A percentile compares a stretch with the other conserved stretches of the same genome.
Evolutionary conservation across 2,797 vertebrate genomes (phyloP).

Genomic region (Artibeus lituratus): DNA sequence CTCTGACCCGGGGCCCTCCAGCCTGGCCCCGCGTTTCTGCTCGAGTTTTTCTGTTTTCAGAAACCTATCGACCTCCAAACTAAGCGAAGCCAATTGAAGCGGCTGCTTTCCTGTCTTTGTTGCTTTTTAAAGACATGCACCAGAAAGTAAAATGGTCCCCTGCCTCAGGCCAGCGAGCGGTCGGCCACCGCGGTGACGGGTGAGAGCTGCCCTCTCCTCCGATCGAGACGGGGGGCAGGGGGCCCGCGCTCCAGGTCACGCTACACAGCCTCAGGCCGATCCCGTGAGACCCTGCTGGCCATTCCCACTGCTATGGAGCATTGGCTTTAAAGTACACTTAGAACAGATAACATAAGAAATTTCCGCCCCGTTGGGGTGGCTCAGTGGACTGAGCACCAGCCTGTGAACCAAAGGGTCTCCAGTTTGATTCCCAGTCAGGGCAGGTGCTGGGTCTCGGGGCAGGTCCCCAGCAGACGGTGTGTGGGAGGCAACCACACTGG

Average conservation of each 20-base stretch:
- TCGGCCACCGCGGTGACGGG: fast-evolving
- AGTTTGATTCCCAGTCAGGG: too few relatives aligned
- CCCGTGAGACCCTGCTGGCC: fast-evolving
- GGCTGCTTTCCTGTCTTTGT: fast-evolving
- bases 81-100: fast-evolving
- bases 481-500: too few relatives aligned
- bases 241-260: fast-evolving
- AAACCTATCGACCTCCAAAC: background rate
- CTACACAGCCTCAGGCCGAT: fast-evolving
- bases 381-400: too few relatives aligned
- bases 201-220: fast-evolving
- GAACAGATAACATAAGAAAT: background rate
- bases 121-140: background rate
- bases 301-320: fast-evolving
- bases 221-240: fast-evolving
- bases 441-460: too few relatives aligned
- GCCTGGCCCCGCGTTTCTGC: background rate
- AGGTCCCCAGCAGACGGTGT: too few relatives aligned
- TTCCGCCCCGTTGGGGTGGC: too few relatives aligned
- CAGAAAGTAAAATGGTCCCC: fast-evolving
- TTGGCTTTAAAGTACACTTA: background rate
- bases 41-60: background rate
- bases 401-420: too few relatives aligned
- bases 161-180: fast-evolving
- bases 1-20: background rate